phyloP scores from a whole-genome alignment of 2,797 vertebrate genomes.

The Notoglanidium macrostoma region DNA sequence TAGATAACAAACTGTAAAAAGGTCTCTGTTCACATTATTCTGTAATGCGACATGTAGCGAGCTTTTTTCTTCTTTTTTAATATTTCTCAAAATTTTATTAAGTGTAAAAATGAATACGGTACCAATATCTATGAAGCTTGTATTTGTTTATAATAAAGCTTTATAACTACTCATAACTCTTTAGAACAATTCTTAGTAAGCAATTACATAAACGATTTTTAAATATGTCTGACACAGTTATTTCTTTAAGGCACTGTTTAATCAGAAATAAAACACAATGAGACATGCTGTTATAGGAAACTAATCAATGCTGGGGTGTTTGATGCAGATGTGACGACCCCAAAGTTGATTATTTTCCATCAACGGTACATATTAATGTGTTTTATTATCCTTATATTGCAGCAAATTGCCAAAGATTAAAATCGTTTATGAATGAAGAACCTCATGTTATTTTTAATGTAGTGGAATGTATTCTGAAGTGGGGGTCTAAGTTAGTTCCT shows the following conservation, averaged over 20 bases:
- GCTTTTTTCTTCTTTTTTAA: neutral
- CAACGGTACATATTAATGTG: neutral
- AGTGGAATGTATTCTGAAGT: neutral
- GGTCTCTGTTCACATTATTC: neutral
- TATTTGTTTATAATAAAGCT: neutral
- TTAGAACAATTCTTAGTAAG: neutral
- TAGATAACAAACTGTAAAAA: slow-evolving; percentile 22
- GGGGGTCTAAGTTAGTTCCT: neutral
- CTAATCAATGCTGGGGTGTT: neutral
- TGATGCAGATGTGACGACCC: neutral
- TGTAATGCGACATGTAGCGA: neutral
- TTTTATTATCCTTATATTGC: neutral
- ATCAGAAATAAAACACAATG: neutral
- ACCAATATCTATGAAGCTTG: neutral
- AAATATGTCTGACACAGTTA: neutral
- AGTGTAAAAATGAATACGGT: neutral
- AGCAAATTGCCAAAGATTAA: neutral
- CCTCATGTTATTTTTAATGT: neutral
- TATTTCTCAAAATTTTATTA: neutral
- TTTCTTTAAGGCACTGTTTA: neutral
- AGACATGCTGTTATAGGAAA: neutral
- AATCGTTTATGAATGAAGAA: neutral
- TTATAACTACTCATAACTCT: neutral
- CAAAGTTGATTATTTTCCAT: neutral
- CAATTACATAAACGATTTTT: neutral